phyloP scores from a whole-genome alignment of 1,140 invertebrate species.

The Catajapyx aquilonaris region DNA sequence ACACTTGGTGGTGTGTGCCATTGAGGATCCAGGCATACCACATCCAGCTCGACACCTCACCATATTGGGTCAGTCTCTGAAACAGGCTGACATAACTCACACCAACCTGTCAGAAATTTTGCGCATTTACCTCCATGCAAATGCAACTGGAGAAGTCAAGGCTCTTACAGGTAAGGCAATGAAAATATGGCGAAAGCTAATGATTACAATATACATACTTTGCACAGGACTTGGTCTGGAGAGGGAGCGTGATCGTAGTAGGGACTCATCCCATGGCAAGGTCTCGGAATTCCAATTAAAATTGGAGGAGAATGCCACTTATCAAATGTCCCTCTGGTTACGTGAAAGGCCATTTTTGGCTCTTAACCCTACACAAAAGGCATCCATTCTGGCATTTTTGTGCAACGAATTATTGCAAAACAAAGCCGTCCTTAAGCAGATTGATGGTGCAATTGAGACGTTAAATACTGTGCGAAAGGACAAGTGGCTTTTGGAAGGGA shows the following conservation, averaged over 20 bases:
- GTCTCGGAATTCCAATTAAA: slow-evolving; percentile 54
- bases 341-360: slow-evolving; percentile 64
- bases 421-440: slow-evolving; percentile 61
- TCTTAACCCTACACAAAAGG: slow-evolving; percentile 64
- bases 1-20: slow-evolving; percentile 73
- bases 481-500: slow-evolving; percentile 62
- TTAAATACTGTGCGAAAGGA: slow-evolving; percentile 54
- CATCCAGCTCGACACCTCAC: slow-evolving; percentile 70
- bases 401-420: slow-evolving; percentile 88
- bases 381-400: slow-evolving; percentile 66
- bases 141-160: slow-evolving; percentile 64
- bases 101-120: slow-evolving; percentile 80
- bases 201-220: too few species aligned
- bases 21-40: slow-evolving; percentile 83
- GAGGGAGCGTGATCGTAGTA: background rate
- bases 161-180: slow-evolving; percentile 42
- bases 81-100: slow-evolving; percentile 77
- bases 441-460: slow-evolving; percentile 51
- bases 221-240: too few species aligned
- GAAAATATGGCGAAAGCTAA: too few species aligned
- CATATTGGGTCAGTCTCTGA: slow-evolving; percentile 66
- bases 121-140: slow-evolving; percentile 68
- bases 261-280: slow-evolving; percentile 24
- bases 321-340: slow-evolving; percentile 47
- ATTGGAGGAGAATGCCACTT: slow-evolving; percentile 49